Evolutionary conservation across 2,888 invertebrate genomes (phyloP), one percentile per base, ranked within the genome.

Genomic region (Tyria jacobaeae): DNA sequence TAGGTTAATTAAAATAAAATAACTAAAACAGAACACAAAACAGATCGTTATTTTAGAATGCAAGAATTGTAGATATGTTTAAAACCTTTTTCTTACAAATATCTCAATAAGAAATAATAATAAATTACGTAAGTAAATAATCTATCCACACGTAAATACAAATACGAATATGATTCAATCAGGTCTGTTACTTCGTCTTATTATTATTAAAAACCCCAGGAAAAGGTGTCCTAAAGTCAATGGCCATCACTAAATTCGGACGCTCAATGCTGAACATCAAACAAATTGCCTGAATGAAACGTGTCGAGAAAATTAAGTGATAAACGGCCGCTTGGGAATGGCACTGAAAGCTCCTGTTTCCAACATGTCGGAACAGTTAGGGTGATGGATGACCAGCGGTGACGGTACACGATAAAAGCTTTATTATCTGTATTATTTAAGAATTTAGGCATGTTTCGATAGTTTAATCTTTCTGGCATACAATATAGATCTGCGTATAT

Each of bases 301-400:
- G 21, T 47, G 62, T 63, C 74, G 66, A 69, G 51, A 41, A 62
- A 73, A 73, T 63, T 53, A 57, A 57, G 49, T 62, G 57, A 70
- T 62, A 60, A 64, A 52, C 21, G 60, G 37, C 37, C 27, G 50
- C 49, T 53, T 57, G 52, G 51, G 48, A 58, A 65, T 54, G 61
- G 47, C 48, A 54, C 51, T 66, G 52, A 51, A 75, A 31, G n/a
- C 49, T 50, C 49, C 44, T 49, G 27, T 74, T 60, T 17, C 27
- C 37, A n/a, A 54, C n/a, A 27, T 41, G 54, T 54, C 25, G 17
- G 54, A 27, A 17, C 25, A 25, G 54, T 41, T 41, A 44, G 31
- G 39, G 39, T 53, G 53, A 53, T 53, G 35, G n/a, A 53, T 53
- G 39, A 39, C n/a, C 25, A 21, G 15, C 6, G 51, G 15, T 21